Evolutionary conservation across 2,797 vertebrate species (phyloP), one percentile per base, ranked within the genome.

Genomic region (Periparus ater): DNA sequence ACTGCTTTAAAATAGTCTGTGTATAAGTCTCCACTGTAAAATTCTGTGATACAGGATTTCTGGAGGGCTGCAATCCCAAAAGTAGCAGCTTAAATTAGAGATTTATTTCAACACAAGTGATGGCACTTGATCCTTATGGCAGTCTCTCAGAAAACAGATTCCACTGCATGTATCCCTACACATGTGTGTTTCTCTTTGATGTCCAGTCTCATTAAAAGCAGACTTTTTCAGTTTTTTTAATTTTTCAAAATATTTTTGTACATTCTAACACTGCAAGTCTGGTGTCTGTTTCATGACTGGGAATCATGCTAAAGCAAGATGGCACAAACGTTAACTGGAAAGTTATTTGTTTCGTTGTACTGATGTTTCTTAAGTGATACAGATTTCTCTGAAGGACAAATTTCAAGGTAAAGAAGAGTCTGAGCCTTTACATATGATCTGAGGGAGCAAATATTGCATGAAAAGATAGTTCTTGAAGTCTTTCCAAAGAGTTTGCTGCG

Each of bases 121-220:
- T 30, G 20, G 21, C 5, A 47, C 26, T 74, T 44, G 13, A 36
- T 58, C 6, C 6, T 70, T 36, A 60, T 1, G 30, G 23, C 13
- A 61, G 15, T 29, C 23, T 58, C 34, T 78, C 23, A 62, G 38
- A 81, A 77, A 72, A 15, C 7, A 57, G 7, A 25, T 75, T 73
- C 27, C 14, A 65, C 7, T 6, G 1, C 0, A 0, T 21, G 0
- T 27, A 38, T 18, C 3, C 13, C 10, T 66, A 55, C 67, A 26
- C 2, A 6, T 20, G 7, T 38, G 36, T 15, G 8, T 1, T 10
- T 66, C 4, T 51, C 4, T 83, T 67, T 75, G 25, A 77, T 51
- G 50, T 50, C n/a, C 42, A 77, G 19, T 13, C 4, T 91, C 11
- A 89, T 16, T 68, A 72, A 40, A 88, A 81, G 1, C 6, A 75